phyloP scores from a whole-genome alignment of 1,140 invertebrate genomes.

The Drosophila gunungcola region DNA sequence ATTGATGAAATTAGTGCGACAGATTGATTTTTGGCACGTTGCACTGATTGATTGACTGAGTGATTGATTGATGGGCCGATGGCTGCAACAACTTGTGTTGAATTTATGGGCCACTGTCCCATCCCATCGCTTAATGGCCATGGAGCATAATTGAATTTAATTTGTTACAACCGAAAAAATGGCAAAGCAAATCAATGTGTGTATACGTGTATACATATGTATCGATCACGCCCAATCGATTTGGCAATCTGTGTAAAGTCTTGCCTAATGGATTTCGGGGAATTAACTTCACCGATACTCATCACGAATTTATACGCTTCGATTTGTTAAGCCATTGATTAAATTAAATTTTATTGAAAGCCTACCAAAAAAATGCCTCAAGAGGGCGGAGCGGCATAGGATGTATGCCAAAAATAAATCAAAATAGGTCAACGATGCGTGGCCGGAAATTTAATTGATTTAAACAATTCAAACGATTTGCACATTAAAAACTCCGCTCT shows the following conservation, averaged over 20 bases:
- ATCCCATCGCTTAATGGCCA: neutral
- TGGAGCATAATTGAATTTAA: constrained; percentile 35
- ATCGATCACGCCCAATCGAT: neutral
- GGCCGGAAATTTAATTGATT: constrained; percentile 55
- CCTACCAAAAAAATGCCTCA: neutral
- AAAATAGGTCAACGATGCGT: constrained; percentile 39
- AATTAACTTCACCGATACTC: neutral
- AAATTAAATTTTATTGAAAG: constrained; percentile 36
- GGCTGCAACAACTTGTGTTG: constrained; percentile 11
- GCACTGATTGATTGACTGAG: constrained; percentile 40
- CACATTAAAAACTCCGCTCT: constrained; percentile 45
- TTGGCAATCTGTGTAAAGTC: constrained; percentile 3
- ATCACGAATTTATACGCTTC: constrained; percentile 26
- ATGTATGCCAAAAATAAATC: constrained; percentile 29
- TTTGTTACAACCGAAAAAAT: constrained; percentile 2
- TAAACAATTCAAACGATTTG: constrained; percentile 54
- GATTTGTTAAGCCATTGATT: constrained; percentile 27
- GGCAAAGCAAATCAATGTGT: no score
- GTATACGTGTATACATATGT: neutral
- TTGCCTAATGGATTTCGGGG: constrained; percentile 15
- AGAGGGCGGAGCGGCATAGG: neutral
- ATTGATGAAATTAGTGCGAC: constrained; percentile 49
- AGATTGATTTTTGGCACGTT: constrained; percentile 38
- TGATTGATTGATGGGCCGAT: constrained; percentile 42
- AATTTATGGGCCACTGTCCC: constrained; percentile 43